Conservation (phyloP, 2,113 vertebrate species). For the Syrrhaptes paradoxus region DNA sequence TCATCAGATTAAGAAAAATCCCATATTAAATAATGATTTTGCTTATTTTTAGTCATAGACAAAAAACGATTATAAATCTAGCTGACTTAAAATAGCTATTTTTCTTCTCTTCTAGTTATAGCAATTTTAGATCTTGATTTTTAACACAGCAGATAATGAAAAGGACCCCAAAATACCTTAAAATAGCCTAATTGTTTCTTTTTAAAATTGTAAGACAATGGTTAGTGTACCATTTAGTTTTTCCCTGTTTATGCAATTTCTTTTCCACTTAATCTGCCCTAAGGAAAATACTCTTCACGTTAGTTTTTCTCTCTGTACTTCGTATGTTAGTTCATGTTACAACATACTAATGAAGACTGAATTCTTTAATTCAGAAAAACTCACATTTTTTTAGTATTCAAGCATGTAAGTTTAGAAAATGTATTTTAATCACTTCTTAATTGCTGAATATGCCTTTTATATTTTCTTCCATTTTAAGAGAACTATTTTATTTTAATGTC, state of each 20-base stretch:
- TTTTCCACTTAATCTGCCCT: background rate
- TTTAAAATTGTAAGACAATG: background rate
- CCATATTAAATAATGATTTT: background rate
- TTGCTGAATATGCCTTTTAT: background rate
- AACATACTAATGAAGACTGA: background rate
- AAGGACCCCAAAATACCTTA: background rate
- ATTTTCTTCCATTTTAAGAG: background rate
- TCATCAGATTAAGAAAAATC: background rate
- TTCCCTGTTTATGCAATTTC: background rate
- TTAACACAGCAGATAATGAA: background rate
- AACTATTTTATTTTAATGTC: background rate
- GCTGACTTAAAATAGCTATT: background rate
- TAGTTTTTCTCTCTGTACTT: background rate
- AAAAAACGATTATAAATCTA: background rate
- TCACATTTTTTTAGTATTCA: background rate
- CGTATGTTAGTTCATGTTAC: background rate
- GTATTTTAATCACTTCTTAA: background rate
- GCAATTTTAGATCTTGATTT: background rate
- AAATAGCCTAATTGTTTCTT: background rate
- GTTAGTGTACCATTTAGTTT: background rate
- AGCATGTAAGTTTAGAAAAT: background rate
- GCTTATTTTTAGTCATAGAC: background rate
- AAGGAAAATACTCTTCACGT: background rate
- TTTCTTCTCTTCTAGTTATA: background rate
- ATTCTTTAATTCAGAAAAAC: background rate